A percentile compares a stretch with the other conserved stretches of the same genome.
These are phyloP conservation scores for Cataglyphis rosenhaueri DNA, from an alignment of 2,888 invertebrate genomes.

Conservation along the genomic window DNA sequence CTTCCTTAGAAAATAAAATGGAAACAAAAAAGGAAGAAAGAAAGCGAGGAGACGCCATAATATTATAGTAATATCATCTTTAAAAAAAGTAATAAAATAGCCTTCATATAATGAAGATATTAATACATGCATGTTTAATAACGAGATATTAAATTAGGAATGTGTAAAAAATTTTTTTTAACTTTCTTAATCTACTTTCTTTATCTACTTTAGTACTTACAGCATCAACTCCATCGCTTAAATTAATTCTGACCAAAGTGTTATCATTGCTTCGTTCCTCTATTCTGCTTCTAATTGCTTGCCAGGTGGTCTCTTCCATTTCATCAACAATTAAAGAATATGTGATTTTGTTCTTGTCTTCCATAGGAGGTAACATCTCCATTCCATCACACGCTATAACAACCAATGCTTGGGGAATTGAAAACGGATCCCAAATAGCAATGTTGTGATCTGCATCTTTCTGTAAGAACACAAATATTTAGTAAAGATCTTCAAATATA, in stretches of 20 bases:
- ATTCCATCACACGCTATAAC: conserved; percentile 91
- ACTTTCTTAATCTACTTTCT: background rate
- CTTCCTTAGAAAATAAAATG: background rate
- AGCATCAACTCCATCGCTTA: conserved; percentile 88
- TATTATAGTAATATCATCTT: too few relatives aligned
- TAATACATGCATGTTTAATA: background rate
- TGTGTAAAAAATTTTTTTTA: background rate
- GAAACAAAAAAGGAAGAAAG: background rate
- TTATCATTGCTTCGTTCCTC: conserved; percentile 88
- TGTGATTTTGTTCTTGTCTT: conserved; percentile 82
- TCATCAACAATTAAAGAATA: conserved; percentile 88
- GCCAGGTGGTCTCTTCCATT: conserved; percentile 88
- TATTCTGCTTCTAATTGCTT: conserved; percentile 87
- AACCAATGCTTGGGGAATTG: conserved; percentile 90
- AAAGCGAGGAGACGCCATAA: too few relatives aligned
- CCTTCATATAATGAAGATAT: too few relatives aligned
- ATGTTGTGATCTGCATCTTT: conserved; percentile 89
- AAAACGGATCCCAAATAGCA: conserved; percentile 90
- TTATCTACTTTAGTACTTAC: conserved; percentile 85
- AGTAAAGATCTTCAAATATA: background rate
- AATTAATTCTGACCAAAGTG: conserved; percentile 88
- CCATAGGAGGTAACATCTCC: conserved; percentile 77
- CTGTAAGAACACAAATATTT: conserved; percentile 51
- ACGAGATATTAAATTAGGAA: background rate
- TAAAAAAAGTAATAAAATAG: too few relatives aligned